Conservation (phyloP, 1,140 invertebrate genomes). For the Coboldia fuscipes region DNA sequence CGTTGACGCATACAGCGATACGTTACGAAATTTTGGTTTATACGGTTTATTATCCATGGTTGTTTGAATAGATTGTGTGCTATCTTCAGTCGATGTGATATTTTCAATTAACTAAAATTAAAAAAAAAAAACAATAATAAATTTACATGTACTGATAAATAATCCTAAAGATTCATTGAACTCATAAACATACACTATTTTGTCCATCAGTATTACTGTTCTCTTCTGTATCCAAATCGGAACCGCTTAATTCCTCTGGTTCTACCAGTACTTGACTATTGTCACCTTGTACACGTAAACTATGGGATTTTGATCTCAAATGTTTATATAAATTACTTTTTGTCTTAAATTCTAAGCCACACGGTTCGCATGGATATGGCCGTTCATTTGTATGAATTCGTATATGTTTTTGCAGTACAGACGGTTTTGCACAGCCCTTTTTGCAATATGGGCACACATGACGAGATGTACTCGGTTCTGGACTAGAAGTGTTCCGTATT, state of each 20-base stretch:
- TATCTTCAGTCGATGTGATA: constrained; percentile 15
- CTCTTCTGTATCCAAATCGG: constrained; percentile 22
- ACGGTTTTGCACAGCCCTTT: constrained; percentile 77
- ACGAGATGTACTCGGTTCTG: too few relatives aligned
- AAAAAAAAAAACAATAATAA: too few relatives aligned
- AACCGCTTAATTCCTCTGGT: constrained; percentile 27
- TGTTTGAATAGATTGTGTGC: too few relatives aligned
- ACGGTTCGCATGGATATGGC: constrained; percentile 70
- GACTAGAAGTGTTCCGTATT: too few relatives aligned
- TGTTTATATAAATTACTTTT: constrained; percentile 89
- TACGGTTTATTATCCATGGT: constrained; percentile 32
- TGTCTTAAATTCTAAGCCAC: constrained; percentile 84
- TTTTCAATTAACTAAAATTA: constrained; percentile 14
- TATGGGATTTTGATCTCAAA: constrained; percentile 50
- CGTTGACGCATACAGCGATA: constrained; percentile 24
- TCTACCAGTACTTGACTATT: constrained; percentile 27
- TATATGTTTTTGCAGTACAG: constrained; percentile 82
- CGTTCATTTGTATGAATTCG: constrained; percentile 81
- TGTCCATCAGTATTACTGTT: constrained; percentile 18
- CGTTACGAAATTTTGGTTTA: constrained; percentile 59
- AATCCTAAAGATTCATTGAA: too few relatives aligned
- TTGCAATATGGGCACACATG: constrained; percentile 77
- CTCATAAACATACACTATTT: constrained; percentile 11
- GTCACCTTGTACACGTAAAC: constrained; percentile 36
- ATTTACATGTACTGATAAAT: too few relatives aligned